Conservation (phyloP, 2,888 invertebrate species). For the Odontomyia ornata region DNA sequence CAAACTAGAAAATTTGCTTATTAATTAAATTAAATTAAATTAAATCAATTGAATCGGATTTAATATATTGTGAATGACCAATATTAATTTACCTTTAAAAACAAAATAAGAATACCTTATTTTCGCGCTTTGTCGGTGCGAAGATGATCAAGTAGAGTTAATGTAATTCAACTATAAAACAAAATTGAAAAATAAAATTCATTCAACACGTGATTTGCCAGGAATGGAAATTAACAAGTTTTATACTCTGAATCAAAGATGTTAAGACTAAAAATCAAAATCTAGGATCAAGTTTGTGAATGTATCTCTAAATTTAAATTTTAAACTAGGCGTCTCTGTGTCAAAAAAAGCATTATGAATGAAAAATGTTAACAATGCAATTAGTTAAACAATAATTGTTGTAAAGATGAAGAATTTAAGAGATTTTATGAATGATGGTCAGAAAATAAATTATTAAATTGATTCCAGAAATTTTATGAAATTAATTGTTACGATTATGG, state of each 20-base stretch:
- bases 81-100: background rate
- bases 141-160: slow-evolving; percentile 19
- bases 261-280: background rate
- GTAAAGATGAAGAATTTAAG: background rate
- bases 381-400: background rate
- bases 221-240: background rate
- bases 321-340: background rate
- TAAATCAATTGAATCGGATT: background rate
- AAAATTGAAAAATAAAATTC: background rate
- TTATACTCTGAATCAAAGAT: background rate
- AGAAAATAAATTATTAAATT: too few relatives aligned
- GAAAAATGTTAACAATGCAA: slow-evolving; percentile 6
- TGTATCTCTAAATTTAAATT: background rate
- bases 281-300: background rate
- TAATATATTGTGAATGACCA: background rate
- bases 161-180: slow-evolving; percentile 6
- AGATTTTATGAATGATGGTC: too few relatives aligned
- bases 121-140: background rate
- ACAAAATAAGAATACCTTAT: background rate
- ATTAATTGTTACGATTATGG: too few relatives aligned
- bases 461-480: too few relatives aligned
- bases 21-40: slow-evolving; percentile 15
- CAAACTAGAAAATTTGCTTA: background rate
- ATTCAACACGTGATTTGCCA: background rate
- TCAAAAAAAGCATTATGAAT: background rate